Conservation (phyloP, 2,797 vertebrate genomes). For the Myiotriccus ornatus region DNA sequence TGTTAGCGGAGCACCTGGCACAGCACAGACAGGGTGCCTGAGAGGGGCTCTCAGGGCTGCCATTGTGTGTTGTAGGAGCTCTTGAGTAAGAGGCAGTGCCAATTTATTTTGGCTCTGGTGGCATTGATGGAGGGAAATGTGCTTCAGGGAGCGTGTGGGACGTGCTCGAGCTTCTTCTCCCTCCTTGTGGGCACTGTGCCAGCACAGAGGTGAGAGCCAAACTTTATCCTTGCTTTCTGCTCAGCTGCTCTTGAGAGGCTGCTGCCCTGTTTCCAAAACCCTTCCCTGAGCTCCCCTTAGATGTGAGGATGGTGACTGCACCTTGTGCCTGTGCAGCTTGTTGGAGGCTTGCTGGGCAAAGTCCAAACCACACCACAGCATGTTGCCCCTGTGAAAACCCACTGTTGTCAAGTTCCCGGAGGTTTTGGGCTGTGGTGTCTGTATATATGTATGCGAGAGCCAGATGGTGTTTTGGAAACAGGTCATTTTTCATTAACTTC, state of each 20-base stretch:
- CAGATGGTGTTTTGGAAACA: slow-evolving; percentile 13
- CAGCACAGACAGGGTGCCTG: not conserved
- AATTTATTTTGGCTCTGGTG: slow-evolving; percentile 37
- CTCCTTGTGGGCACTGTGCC: not conserved
- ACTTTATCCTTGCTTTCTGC: slow-evolving; percentile 18
- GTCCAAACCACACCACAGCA: not conserved
- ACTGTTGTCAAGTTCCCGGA: not conserved
- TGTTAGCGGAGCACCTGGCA: slow-evolving; percentile 7
- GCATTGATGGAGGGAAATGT: not conserved
- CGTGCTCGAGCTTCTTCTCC: slow-evolving; percentile 24
- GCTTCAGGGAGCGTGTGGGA: slow-evolving; percentile 51
- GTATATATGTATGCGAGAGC: not conserved
- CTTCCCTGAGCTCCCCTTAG: not conserved
- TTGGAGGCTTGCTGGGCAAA: not conserved
- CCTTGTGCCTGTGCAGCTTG: not conserved
- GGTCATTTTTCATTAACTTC: not conserved
- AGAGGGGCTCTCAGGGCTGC: not conserved
- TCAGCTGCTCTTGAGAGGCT: not conserved
- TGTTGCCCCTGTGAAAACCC: not conserved
- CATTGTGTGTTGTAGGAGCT: not conserved
- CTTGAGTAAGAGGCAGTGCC: slow-evolving; percentile 10
- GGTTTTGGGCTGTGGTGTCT: not conserved
- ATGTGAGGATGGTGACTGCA: rapidly evolving
- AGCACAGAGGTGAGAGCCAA: slow-evolving; percentile 60
- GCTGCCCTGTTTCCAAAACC: not conserved